Evolutionary conservation across 2,113 vertebrate species (phyloP).

Genomic region (Syngnathus floridae): DNA sequence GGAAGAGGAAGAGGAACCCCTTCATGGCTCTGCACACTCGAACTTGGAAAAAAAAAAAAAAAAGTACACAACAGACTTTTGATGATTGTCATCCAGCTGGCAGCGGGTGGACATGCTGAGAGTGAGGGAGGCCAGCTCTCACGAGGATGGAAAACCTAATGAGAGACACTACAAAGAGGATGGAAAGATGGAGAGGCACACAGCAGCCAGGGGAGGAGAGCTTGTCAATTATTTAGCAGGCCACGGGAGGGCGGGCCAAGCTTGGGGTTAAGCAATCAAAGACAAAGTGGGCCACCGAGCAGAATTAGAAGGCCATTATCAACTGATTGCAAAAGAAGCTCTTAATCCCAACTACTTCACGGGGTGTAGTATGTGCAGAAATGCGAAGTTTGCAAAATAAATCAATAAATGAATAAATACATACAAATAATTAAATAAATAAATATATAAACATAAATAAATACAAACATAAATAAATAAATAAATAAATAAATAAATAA

Average conservation of each 20-base stretch:
- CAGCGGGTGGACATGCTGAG: constrained; percentile 43
- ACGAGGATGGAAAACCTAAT: constrained; percentile 31
- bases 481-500: background rate
- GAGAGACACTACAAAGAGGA: constrained; percentile 24
- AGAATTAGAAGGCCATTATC: constrained; percentile 42
- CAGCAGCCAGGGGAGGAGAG: constrained; percentile 20
- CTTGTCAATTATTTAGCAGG: constrained; percentile 71
- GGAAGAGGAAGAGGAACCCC: constrained; percentile 38
- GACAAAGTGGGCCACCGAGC: constrained; percentile 40
- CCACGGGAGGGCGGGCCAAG: constrained; percentile 14
- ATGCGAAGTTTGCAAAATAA: background rate
- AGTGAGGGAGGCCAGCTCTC: constrained; percentile 13
- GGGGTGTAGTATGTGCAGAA: background rate
- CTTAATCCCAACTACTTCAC: constrained; percentile 8
- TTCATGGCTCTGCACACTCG: constrained; percentile 33
- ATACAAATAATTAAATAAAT: background rate
- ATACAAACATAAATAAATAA: background rate
- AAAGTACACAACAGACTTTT: background rate
- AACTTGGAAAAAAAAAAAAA: background rate
- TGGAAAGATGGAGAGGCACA: constrained; percentile 4
- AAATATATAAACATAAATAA: background rate
- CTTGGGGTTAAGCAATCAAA: constrained; percentile 35
- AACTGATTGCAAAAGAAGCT: constrained; percentile 22
- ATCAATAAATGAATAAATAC: too few species aligned
- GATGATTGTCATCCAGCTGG: constrained; percentile 11